These are phyloP conservation scores for Leucoma salicis DNA, from an alignment of 2,888 invertebrate genomes.

Conservation along the genomic window DNA sequence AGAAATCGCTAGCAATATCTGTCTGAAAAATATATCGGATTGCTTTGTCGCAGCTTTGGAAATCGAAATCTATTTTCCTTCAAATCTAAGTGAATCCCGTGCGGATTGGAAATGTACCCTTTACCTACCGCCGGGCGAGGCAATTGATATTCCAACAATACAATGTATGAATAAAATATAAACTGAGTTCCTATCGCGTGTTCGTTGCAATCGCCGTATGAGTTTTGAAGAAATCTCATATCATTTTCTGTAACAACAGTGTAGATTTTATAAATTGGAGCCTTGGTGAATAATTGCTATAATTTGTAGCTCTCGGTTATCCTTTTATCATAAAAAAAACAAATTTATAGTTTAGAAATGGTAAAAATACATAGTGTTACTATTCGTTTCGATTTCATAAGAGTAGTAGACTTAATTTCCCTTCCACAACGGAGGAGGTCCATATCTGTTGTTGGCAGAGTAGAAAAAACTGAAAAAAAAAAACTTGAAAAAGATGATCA, in stretches of 20 bases:
- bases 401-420: too few relatives aligned
- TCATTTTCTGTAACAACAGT: constrained; percentile 29
- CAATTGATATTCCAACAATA: constrained; percentile 83
- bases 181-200: constrained; percentile 77
- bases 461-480: too few relatives aligned
- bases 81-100: constrained; percentile 83
- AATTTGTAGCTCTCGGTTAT: too few relatives aligned
- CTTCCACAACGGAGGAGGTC: too few relatives aligned
- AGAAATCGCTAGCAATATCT: constrained; percentile 83
- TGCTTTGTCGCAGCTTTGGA: constrained; percentile 82
- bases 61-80: constrained; percentile 83
- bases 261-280: constrained; percentile 10
- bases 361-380: too few relatives aligned
- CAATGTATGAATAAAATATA: constrained; percentile 83
- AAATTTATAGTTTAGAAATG: too few relatives aligned
- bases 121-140: constrained; percentile 81
- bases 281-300: too few relatives aligned
- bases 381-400: too few relatives aligned
- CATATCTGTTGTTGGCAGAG: too few relatives aligned
- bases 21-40: constrained; percentile 83
- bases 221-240: constrained; percentile 62
- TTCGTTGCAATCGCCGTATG: constrained; percentile 64
- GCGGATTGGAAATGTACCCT: constrained; percentile 82
- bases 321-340: too few relatives aligned
- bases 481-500: too few relatives aligned